These are phyloP conservation scores for Germaria angustata DNA, from an alignment of 2,888 invertebrate genomes.

Conservation along the genomic window DNA sequence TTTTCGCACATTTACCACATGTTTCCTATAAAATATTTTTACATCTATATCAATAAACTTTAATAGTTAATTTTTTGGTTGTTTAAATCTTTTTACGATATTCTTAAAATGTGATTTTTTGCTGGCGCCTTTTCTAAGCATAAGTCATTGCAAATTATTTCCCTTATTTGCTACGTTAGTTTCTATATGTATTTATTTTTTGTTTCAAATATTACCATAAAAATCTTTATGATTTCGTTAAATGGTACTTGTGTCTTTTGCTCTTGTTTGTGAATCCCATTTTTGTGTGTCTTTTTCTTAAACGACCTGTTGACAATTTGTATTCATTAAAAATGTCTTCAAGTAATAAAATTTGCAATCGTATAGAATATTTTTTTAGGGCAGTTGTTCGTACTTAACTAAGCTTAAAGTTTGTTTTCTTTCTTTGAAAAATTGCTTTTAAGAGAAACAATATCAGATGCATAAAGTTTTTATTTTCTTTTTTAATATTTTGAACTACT, in stretches of 20 bases:
- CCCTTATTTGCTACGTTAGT: neutral
- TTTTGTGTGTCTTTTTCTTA: conserved; percentile 20
- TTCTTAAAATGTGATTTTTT: neutral
- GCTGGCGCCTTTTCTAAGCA: conserved; percentile 60
- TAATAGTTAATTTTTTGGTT: conserved; percentile 5
- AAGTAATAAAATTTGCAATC: conserved; percentile 60
- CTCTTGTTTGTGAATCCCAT: neutral
- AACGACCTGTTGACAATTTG: conserved; percentile 77
- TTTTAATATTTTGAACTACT: neutral
- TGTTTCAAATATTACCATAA: conserved; percentile 52
- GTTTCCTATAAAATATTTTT: conserved; percentile 38
- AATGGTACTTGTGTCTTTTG: neutral
- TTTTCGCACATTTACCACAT: conserved; percentile 46
- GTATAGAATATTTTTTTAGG: conserved; percentile 18
- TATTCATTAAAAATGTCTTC: conserved; percentile 74
- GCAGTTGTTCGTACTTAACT: conserved; percentile 26
- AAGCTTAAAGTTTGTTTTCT: conserved; percentile 35
- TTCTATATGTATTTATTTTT: neutral
- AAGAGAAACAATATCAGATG: neutral
- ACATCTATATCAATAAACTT: conserved; percentile 44
- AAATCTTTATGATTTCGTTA: conserved; percentile 46
- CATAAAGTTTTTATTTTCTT: neutral
- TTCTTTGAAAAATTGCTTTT: neutral
- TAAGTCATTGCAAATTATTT: conserved; percentile 45
- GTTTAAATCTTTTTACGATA: neutral